Base-by-base conservation (phyloP, 2,797 vertebrate genomes). In the Phaenicophaeus curvirostris region DNA sequence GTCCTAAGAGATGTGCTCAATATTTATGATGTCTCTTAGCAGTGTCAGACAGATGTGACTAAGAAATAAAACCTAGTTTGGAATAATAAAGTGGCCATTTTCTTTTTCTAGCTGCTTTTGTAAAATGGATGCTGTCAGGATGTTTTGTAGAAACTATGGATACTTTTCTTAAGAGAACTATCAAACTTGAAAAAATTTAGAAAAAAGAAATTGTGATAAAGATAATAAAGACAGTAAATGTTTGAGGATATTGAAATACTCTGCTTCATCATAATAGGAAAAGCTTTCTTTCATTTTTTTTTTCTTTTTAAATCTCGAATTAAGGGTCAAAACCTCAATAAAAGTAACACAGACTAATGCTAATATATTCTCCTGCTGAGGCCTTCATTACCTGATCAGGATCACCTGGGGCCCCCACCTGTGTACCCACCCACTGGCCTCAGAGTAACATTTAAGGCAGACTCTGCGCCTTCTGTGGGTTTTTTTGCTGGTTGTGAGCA, bases 381-480 rank as follows among this genome's bases (percentile, higher is more conserved):
- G 37, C 16, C 31, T 23, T 48, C 13, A 1, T 39, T 92, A 23
- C 11, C 12, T 46, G 27, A 59, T 3, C 19, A 37, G 39, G 41
- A 31, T 68, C 71, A 74, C 57, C 51, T 76, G 71, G 11, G 37
- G 8, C 19, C 6, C 19, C 11, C 33, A 31, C 33, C 25, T 44
- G 30, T 3, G 0, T 8, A 20, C 54, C 54, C 61, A 15, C 28
- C 53, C 50, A 18, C 31, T 24, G 20, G 4, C n/a, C 23, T 50
- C 4, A 2, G 13, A 53, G 31, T 33, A 21, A 13, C 6, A 39
- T 69, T 85, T 65, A 74, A 15, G 65, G 33, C 46, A 80, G 13
- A 59, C 23, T 2, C 8, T 28, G 50, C 0, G 0, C 3, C 4
- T 7, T 2, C 0, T 0, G 1, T 8, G 6, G 14, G 0, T 14